phyloP scores from a whole-genome alignment of 2,888 invertebrate genomes.

The Cosmia trapezina region DNA sequence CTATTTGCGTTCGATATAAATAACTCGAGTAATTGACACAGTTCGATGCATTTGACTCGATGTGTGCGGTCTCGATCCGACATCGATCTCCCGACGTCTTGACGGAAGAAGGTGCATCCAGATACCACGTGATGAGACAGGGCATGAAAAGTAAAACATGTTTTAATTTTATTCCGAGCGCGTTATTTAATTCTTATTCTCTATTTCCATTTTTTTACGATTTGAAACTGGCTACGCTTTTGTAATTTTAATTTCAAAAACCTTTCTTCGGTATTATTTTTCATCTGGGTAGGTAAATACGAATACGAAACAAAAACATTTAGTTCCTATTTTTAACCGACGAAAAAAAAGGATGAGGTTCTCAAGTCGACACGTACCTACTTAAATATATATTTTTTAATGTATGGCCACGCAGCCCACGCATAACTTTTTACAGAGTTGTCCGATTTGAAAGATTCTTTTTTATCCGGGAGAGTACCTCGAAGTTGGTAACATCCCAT shows the following conservation, averaged over 20 bases:
- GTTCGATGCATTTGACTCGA: slow-evolving; percentile 75
- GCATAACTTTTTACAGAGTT: too few relatives aligned
- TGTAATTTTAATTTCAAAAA: not conserved
- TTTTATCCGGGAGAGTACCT: too few relatives aligned
- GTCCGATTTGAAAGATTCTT: too few relatives aligned
- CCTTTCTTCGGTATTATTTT: too few relatives aligned
- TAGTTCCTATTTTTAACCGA: not conserved
- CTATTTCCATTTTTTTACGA: not conserved
- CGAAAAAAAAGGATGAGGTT: too few relatives aligned
- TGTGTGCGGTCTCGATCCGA: slow-evolving; percentile 78
- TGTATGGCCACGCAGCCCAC: too few relatives aligned
- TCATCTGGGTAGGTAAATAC: too few relatives aligned
- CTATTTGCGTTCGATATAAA: slow-evolving; percentile 74
- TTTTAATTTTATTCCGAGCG: slow-evolving; percentile 4
- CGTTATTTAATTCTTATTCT: not conserved
- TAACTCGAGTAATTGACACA: slow-evolving; percentile 81
- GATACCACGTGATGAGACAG: slow-evolving; percentile 29
- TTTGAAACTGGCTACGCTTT: not conserved
- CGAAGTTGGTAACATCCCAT: too few relatives aligned
- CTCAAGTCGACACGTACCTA: too few relatives aligned
- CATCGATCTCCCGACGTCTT: slow-evolving; percentile 50
- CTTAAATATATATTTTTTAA: too few relatives aligned
- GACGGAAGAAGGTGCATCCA: slow-evolving; percentile 36
- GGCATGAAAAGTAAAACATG: not conserved
- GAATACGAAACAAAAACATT: not conserved